phyloP scores from a whole-genome alignment of 2,113 vertebrate species.

The Okapia johnstoni region DNA sequence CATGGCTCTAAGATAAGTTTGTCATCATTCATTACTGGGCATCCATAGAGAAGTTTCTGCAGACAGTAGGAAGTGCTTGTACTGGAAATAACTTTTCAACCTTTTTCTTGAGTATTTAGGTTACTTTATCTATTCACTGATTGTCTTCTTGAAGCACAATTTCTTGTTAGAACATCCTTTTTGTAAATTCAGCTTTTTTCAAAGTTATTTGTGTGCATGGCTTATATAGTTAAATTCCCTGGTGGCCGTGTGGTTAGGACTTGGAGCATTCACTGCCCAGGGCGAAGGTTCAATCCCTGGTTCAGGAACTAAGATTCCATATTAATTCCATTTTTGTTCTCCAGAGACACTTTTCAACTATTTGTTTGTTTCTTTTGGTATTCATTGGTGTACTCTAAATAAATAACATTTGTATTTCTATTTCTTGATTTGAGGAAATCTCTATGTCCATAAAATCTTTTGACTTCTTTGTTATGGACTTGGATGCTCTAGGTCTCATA shows the following conservation, averaged over 20 bases:
- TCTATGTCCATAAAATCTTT: neutral
- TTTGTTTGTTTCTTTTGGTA: slow-evolving; percentile 10
- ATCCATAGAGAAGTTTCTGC: neutral
- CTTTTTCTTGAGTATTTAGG: neutral
- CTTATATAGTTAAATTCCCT: neutral
- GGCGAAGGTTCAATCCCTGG: neutral
- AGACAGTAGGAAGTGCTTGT: neutral
- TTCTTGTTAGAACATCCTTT: neutral
- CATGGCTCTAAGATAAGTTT: neutral
- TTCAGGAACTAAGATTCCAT: neutral
- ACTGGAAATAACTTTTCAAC: neutral
- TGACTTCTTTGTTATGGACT: neutral
- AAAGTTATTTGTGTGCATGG: neutral
- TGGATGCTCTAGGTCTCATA: neutral
- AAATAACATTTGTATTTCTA: neutral
- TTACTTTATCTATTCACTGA: neutral
- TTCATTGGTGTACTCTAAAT: neutral
- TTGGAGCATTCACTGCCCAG: neutral
- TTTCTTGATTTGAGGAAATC: neutral
- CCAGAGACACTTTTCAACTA: neutral
- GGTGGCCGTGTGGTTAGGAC: neutral
- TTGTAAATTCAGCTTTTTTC: slow-evolving; percentile 24
- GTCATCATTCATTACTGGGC: neutral
- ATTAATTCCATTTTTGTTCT: neutral
- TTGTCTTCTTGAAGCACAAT: slow-evolving; percentile 33